Evolutionary conservation across 2,888 invertebrate genomes (phyloP), one percentile per base, ranked within the genome.

Genomic region (Odontocolon sp.): DNA sequence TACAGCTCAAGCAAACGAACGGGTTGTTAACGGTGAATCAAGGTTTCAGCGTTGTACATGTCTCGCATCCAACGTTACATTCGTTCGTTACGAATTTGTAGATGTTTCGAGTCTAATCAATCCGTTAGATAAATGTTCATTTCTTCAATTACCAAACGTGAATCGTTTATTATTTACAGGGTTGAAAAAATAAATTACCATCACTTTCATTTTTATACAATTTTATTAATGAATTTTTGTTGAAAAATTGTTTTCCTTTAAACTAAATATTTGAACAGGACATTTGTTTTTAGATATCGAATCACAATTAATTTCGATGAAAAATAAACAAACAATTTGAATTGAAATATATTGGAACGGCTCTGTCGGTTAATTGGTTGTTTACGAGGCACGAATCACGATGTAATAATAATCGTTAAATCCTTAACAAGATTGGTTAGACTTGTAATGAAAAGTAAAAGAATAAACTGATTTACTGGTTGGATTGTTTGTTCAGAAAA

Each of bases 21-120:
- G 63, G 59, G 52, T 67, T 73, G 61, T 67, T 73, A 73, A 61
- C 67, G 26, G 45, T 56, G 61, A 67, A 73, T 61, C 42, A 54
- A 67, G 33, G 33, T 31, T 52, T 38, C 26, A 64, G 8, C 14
- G n/a, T 28, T 3, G 50, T 31, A 21, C 21, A 47, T 50, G 38
- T 31, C 23, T 64, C 57, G 57, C 21, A 14, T 72, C 47, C 42
- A 50, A 66, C 9, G 11, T 4, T 47, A 23, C 23, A 6, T 11
- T 11, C 26, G 1, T 45, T 3, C 16, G 16, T n/a, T n/a, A n/a
- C 23, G 23, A 47, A 21, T 21, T 47, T 47, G 45, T 8, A 18
- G 21, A n/a, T 45, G n/a, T 6, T 18, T 21, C 21, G 9, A 0
- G 23, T 21, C 21, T 45, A 3, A 18, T 3, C 21, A 21, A 9